These are phyloP conservation scores for Ophion ventricosus DNA, from an alignment of 2,888 invertebrate genomes.

Conservation along the genomic window DNA sequence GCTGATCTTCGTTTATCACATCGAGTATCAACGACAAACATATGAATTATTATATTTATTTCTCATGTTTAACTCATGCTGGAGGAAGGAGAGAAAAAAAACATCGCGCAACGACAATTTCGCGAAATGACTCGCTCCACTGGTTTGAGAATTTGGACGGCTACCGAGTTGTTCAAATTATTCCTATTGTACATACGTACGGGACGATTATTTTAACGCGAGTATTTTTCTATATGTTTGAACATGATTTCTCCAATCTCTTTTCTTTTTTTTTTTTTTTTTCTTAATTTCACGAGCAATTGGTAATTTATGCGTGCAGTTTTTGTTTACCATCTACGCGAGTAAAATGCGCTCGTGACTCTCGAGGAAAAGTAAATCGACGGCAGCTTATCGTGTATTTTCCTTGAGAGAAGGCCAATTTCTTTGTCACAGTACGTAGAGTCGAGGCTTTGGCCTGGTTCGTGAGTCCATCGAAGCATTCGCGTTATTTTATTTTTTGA, in stretches of 20 bases:
- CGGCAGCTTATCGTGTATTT: slow-evolving; percentile 23
- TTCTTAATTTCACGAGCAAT: slow-evolving; percentile 9
- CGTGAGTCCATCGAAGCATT: slow-evolving; percentile 47
- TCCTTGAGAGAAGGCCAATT: neutral
- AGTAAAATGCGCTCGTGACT: neutral
- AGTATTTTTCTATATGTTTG: slow-evolving; percentile 18
- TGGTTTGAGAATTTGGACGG: slow-evolving; percentile 10
- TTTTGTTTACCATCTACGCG: slow-evolving; percentile 20
- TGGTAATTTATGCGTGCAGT: slow-evolving; percentile 17
- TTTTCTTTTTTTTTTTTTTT: slow-evolving; percentile 17
- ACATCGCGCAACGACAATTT: slow-evolving; percentile 19
- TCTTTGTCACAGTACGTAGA: slow-evolving; percentile 2
- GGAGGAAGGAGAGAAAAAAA: neutral
- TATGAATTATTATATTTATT: slow-evolving; percentile 40
- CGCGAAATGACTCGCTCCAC: slow-evolving; percentile 7
- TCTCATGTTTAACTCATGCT: slow-evolving; percentile 12
- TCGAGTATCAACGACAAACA: slow-evolving; percentile 6
- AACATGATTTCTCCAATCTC: neutral
- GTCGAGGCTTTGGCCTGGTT: slow-evolving; percentile 39
- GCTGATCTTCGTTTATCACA: neutral
- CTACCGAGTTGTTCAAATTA: slow-evolving; percentile 9
- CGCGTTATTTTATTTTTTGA: neutral
- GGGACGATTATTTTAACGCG: slow-evolving; percentile 49
- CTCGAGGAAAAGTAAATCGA: slow-evolving; percentile 19
- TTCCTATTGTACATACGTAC: slow-evolving; percentile 57